These are phyloP conservation scores for Portevinia maculata DNA, from an alignment of 2,888 invertebrate species.

Conservation along the genomic window DNA sequence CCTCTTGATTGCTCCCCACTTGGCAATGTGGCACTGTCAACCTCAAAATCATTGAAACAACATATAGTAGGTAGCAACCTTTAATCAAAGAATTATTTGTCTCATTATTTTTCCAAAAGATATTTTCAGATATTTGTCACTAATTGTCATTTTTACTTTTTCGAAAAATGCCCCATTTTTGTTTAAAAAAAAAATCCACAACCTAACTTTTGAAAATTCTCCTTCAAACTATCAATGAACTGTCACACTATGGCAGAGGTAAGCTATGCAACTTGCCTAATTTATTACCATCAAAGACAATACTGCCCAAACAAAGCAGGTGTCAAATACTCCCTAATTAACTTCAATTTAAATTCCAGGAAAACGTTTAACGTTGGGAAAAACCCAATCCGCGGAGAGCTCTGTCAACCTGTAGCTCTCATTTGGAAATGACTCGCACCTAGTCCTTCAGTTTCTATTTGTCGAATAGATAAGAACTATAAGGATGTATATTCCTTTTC, in stretches of 20 bases:
- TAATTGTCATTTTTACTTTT: too few relatives aligned
- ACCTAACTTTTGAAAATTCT: background rate
- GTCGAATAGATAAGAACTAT: slow-evolving; percentile 1
- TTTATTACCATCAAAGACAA: slow-evolving; percentile 17
- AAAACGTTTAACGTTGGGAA: slow-evolving; percentile 6
- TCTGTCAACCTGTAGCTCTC: slow-evolving; percentile 53
- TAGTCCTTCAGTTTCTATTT: slow-evolving; percentile 10
- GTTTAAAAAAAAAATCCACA: background rate
- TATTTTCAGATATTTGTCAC: background rate
- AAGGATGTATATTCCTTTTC: background rate
- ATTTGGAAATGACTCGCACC: slow-evolving; percentile 47
- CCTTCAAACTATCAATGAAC: background rate
- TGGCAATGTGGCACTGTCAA: too few relatives aligned
- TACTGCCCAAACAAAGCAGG: background rate
- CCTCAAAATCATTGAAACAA: too few relatives aligned
- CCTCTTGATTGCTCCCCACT: too few relatives aligned
- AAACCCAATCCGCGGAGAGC: slow-evolving; percentile 9
- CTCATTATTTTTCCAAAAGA: too few relatives aligned
- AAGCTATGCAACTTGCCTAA: slow-evolving; percentile 16
- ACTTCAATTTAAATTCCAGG: slow-evolving; percentile 11
- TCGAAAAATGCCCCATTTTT: too few relatives aligned
- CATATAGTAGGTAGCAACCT: too few relatives aligned
- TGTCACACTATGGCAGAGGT: background rate
- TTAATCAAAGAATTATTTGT: too few relatives aligned
- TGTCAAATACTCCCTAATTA: slow-evolving; percentile 37